phyloP scores from a whole-genome alignment of 1,140 invertebrate species.

The Drosophila erecta region DNA sequence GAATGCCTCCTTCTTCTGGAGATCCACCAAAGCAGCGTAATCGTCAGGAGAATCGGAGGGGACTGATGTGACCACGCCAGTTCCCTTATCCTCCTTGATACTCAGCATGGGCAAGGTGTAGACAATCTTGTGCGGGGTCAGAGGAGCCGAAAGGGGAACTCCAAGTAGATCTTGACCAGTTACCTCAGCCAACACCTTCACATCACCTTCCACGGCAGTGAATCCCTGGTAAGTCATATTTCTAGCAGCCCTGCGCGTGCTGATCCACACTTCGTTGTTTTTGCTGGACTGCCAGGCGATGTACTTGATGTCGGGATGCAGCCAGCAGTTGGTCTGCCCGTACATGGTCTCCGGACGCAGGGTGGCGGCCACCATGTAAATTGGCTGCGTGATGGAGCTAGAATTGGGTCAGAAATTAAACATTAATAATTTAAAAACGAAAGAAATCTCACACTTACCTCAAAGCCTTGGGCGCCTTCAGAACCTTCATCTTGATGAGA shows the following conservation, averaged over 20 bases:
- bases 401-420: background rate
- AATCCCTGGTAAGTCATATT: slow-evolving; percentile 99
- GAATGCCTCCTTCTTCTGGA: slow-evolving; percentile 97
- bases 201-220: slow-evolving; percentile 91
- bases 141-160: slow-evolving; percentile 91
- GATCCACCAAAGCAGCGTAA: slow-evolving; percentile 96
- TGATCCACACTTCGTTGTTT: slow-evolving; percentile 93
- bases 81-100: slow-evolving; percentile 99
- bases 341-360: slow-evolving; percentile 99
- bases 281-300: slow-evolving; percentile 91
- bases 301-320: slow-evolving; percentile 97
- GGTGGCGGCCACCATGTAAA: slow-evolving; percentile 96
- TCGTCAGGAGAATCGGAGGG: slow-evolving; percentile 99
- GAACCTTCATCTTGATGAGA: slow-evolving; percentile 96
- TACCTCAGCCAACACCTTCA: slow-evolving; percentile 90
- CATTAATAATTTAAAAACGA: background rate
- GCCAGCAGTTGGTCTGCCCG: slow-evolving; percentile 99
- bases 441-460: slow-evolving; percentile 84
- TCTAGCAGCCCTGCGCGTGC: slow-evolving; percentile 93
- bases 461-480: slow-evolving; percentile 90
- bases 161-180: slow-evolving; percentile 93
- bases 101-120: slow-evolving; percentile 99
- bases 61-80: slow-evolving; percentile 98
- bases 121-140: slow-evolving; percentile 92
- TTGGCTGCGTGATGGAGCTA: slow-evolving; percentile 58